Evolutionary conservation across 2,113 vertebrate genomes (phyloP).

Genomic region (Mohoua ochrocephala): DNA sequence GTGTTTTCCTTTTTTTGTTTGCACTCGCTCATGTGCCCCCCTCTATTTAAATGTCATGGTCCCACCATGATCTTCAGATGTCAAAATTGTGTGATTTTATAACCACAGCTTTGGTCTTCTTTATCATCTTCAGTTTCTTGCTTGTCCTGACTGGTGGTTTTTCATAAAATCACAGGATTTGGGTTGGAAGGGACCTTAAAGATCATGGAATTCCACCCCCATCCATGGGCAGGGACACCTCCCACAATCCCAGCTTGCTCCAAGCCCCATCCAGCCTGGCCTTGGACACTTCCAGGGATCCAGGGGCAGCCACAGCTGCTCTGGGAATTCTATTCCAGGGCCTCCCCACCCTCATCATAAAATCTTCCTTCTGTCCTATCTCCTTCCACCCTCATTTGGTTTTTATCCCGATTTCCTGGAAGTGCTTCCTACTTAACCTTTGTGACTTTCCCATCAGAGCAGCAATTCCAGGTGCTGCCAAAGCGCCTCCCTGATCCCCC

Average conservation of each 20-base stretch:
- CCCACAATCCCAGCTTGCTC: fast-evolving
- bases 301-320: background rate
- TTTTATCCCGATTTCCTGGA: background rate
- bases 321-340: background rate
- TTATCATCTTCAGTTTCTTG: background rate
- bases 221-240: background rate
- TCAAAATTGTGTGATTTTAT: background rate
- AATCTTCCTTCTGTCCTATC: background rate
- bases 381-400: background rate
- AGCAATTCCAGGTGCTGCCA: background rate
- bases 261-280: too few relatives aligned
- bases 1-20: background rate
- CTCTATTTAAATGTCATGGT: background rate
- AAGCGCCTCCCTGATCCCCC: background rate
- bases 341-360: background rate
- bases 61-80: background rate
- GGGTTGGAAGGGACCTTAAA: background rate
- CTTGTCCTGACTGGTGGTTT: background rate
- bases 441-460: background rate
- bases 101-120: background rate
- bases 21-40: background rate
- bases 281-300: background rate
- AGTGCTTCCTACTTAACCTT: background rate
- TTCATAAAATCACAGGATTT: background rate
- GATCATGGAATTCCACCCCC: too few relatives aligned